Evolutionary conservation across 2,797 vertebrate species (phyloP).

Genomic region (Perodicticus potto): DNA sequence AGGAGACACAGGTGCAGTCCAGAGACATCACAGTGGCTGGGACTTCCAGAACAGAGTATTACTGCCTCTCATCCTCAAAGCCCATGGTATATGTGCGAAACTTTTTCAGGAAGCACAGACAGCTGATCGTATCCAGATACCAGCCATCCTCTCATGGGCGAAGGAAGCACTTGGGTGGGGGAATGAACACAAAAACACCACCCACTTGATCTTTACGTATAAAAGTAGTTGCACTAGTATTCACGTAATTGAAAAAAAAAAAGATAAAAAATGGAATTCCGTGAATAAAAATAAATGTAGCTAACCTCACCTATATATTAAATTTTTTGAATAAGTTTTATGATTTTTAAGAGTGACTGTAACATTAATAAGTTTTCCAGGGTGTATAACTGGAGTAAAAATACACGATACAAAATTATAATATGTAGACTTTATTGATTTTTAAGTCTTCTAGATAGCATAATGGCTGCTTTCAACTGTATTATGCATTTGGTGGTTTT

Average conservation of each 20-base stretch:
- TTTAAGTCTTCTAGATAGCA: not conserved
- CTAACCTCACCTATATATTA: not conserved
- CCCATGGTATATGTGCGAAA: not conserved
- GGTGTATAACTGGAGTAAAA: not conserved
- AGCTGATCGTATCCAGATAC: not conserved
- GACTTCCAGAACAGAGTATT: not conserved
- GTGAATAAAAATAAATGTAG: not conserved
- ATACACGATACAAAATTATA: not conserved
- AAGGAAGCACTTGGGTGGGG: not conserved
- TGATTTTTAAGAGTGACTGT: not conserved
- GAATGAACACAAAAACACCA: not conserved
- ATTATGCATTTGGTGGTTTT: not conserved
- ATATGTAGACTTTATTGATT: not conserved
- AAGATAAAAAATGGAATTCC: not conserved
- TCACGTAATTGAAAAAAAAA: not conserved
- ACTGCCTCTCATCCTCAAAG: not conserved
- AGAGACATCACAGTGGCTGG: not conserved
- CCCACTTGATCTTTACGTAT: not conserved
- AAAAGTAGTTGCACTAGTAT: not conserved
- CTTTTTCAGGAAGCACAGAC: not conserved
- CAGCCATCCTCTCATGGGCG: not conserved
- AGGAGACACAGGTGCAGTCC: not conserved
- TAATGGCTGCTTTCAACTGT: not conserved
- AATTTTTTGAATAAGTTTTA: conserved; percentile 10
- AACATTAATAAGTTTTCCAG: not conserved